These are phyloP conservation scores for Zoanthus sociatus DNA, from an alignment of 92 coral and sea anemone species.

Conservation along the genomic window DNA sequence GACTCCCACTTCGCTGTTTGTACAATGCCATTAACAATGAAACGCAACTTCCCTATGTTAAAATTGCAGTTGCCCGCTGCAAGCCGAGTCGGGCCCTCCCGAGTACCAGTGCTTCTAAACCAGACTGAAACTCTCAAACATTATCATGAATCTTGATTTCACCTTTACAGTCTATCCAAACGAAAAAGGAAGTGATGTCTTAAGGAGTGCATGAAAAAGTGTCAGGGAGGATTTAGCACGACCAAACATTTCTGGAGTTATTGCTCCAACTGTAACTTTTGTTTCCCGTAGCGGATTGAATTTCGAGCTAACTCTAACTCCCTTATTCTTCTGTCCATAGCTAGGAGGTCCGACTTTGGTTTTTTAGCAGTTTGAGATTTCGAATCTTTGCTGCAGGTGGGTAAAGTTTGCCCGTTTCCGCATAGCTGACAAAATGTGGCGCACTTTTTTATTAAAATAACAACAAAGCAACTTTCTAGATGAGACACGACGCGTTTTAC, in stretches of 20 bases:
- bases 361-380: background rate
- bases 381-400: background rate
- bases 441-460: conserved; percentile 23
- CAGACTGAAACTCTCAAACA: background rate
- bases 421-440: conserved; percentile 41
- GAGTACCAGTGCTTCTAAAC: background rate
- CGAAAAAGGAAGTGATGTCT: conserved; percentile 1
- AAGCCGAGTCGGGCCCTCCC: background rate
- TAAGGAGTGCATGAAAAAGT: background rate
- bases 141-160: conserved; percentile 4
- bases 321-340: background rate
- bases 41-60: conserved; percentile 56
- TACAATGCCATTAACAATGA: conserved; percentile 54
- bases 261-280: background rate
- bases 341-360: conserved; percentile 6
- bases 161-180: conserved; percentile 13
- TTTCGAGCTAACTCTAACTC: background rate
- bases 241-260: background rate
- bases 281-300: conserved; percentile 2
- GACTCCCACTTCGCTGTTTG: conserved; percentile 73
- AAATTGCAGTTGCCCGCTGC: background rate
- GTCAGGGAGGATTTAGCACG: background rate
- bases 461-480: conserved; percentile 7
- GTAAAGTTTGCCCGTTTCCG: background rate
- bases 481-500: background rate